phyloP scores from a whole-genome alignment of 2,113 vertebrate species.

The Microtus richardsoni region DNA sequence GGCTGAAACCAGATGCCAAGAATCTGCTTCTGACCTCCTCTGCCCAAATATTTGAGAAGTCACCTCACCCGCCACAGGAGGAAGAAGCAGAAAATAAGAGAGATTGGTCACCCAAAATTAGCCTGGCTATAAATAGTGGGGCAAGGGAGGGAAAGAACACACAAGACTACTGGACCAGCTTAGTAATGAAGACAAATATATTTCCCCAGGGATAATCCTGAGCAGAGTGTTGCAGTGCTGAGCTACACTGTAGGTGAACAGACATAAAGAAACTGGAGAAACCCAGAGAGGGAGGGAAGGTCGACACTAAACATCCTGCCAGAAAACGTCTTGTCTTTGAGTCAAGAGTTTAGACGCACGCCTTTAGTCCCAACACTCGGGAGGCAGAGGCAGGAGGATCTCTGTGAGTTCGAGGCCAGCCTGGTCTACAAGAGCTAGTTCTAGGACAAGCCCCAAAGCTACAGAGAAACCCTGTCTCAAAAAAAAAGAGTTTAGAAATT shows the following conservation, averaged over 20 bases:
- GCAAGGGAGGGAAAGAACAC: background rate
- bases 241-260: background rate
- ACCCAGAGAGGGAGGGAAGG: background rate
- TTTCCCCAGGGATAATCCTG: conserved; percentile 34
- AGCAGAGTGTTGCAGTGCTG: background rate
- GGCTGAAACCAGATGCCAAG: conserved; percentile 70
- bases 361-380: no score
- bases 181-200: conserved; percentile 55
- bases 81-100: conserved; percentile 58
- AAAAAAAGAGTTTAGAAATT: background rate
- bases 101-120: conserved; percentile 79
- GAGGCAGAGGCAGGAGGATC: no score
- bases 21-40: conserved; percentile 76
- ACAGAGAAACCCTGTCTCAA: no score
- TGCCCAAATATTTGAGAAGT: conserved; percentile 81
- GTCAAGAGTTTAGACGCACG: background rate
- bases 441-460: no score
- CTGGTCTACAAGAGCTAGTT: no score
- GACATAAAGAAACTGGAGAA: background rate
- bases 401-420: no score
- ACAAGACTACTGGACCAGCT: conserved; percentile 37
- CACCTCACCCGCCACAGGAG: conserved; percentile 76
- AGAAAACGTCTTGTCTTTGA: conserved; percentile 30
- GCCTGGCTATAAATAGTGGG: conserved; percentile 80
- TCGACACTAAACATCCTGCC: background rate